Base-by-base conservation (phyloP, 2,888 invertebrate species). In the Habrosyne pyritoides region DNA sequence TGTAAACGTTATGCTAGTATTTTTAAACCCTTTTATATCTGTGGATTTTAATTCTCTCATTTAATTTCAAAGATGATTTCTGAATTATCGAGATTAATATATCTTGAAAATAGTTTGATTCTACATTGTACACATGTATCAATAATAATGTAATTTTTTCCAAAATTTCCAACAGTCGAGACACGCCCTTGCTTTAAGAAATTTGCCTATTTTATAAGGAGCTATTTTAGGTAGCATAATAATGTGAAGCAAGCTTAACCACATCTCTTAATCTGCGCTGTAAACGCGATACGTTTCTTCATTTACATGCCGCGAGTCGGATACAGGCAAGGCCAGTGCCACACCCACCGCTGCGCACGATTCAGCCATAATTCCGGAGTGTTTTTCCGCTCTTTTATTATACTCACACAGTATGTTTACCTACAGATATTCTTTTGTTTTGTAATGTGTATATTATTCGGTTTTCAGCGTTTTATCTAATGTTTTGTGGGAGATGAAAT, bases 231-330 rank as follows among this genome's bases (percentile, higher is more conserved):
- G 42, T 42, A 30, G 10, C 47, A 30, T 53, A 46, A 46, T 24
- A 50, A 57, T 62, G 36, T 58, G 53, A 47, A 54, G 53, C 12
- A 48, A 52, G 50, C 64, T 53, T 65, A 53, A 62, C 26, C 46
- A 55, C 57, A 64, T 67, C 58, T 65, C 69, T 72, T 73, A 73
- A 72, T 71, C 67, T 68, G 59, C 53, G 66, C 64, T 65, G 73
- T 75, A 76, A 79, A 77, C 69, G 69, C 64, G 75, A 74, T 71
- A 74, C 77, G 77, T 75, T 75, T 64, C 76, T 77, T 73, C 77
- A 82, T 81, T 79, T 75, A 70, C 77, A 79, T 82, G 75, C 81
- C 68, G 58, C 67, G 68, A 60, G 64, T 63, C 55, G 55, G 57
- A 47, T 57, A 50, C 55, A 64, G 64, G 57, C 42, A 42, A 59